Evolutionary conservation across 2,113 vertebrate species (phyloP).

Genomic region (cat (Felis catus)): DNA sequence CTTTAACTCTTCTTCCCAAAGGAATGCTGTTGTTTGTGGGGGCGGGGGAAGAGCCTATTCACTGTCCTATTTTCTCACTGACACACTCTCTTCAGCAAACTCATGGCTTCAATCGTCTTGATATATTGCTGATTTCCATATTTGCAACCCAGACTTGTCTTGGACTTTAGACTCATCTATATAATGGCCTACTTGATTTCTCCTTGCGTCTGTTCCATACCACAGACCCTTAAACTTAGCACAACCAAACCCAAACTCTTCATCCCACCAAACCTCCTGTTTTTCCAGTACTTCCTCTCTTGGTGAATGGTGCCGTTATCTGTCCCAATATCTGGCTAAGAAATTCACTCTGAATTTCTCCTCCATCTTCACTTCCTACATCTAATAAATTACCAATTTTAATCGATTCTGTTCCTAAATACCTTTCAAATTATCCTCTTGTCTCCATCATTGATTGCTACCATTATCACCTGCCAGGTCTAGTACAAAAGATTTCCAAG

Average conservation of each 20-base stretch:
- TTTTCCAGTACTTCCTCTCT: neutral
- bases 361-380: neutral
- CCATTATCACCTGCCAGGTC: neutral
- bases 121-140: neutral
- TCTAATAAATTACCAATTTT: neutral
- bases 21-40: neutral
- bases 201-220: neutral
- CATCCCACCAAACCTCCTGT: neutral
- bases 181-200: neutral
- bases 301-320: neutral
- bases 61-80: neutral
- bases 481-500: neutral
- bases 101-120: neutral
- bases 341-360: neutral
- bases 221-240: neutral
- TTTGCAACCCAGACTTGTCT: neutral
- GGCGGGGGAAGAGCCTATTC: neutral
- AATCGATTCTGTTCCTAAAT: constrained; percentile 24
- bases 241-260: neutral
- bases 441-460: neutral
- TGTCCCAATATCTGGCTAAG: neutral
- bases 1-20: neutral
- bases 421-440: neutral
- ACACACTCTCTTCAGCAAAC: neutral
- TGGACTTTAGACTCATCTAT: neutral